Base-by-base conservation (phyloP, 1,140 invertebrate genomes). In the Papilio polytes region DNA sequence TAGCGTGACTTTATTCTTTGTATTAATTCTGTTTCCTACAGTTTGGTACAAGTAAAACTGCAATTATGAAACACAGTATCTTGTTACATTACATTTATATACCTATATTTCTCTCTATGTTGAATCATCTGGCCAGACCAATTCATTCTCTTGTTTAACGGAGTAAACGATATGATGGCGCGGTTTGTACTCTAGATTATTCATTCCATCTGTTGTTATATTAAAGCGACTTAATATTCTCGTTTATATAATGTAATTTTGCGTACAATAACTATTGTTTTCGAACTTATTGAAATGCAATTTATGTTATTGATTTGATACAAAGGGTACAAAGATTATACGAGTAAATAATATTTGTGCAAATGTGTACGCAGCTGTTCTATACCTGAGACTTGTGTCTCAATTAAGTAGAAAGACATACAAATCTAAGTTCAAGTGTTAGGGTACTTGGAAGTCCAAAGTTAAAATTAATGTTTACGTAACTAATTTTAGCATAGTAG, bases 321-420 rank as follows among this genome's bases (percentile, higher is more conserved):
- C 63, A 70, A 70, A 31, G 15, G 13, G 22, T 70, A 36, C 26
- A 70, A 70, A 70, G 13, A 70, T 70, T 36, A 4, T 31, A 15
- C 15, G 3, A 13, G 13, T 15, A 13, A 70, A 70, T 22, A 63
- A 63, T 26, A 26, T 70, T 36, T 31, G 26, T 31, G 12, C 26
- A 70, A 70, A 31, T 70, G 26, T 70, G 12, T 31, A 12, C 26
- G 26, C 63, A 70, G 63, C 22, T 70, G 63, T 70, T 70, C 26
- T 70, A 31, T 12, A 70, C 26, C 26, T 36, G 63, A 3, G 63
- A 31, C 26, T 70, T 26, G 26, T 31, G 63, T 70, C 26, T 70
- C 26, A 70, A 70, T 70, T 70, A 36, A 70, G 63, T 70, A 70
- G 3, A 22, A 70, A 18, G 63, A 31, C 15, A 70, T 31, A 70